Evolutionary conservation across 2,797 vertebrate species (phyloP), one percentile per base, ranked within the genome.

Genomic region (Anableps anableps): DNA sequence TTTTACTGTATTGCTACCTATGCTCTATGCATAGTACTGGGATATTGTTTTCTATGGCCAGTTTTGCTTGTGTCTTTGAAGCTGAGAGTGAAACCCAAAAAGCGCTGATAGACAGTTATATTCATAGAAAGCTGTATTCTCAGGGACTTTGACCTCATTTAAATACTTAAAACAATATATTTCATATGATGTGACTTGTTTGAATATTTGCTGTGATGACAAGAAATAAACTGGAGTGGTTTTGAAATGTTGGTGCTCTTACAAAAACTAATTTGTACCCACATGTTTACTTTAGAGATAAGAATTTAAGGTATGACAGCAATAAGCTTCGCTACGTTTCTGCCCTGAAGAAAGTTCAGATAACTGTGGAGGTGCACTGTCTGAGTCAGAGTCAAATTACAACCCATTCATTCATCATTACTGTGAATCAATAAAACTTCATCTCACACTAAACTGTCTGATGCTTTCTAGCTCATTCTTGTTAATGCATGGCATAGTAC

Each of bases 351-450:
- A 77, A 82, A 78, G 76, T 82, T 73, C 21, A 71, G 78, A 83
- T 86, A 73, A 85, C 80, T 88, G 82, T 85, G 85, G 89, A 88
- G 80, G 88, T 77, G 91, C 91, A 90, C 91, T 91, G 90, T 89
- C 90, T 88, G 80, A 88, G 81, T 89, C 80, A 86, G 77, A 86
- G 71, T 81, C 78, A 85, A 88, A 90, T 91, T 85, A 85, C 72
- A 85, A 89, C 82, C 72, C 87, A 88, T 91, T 91, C 92, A 93
- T 93, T 91, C 86, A 93, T 94, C 93, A 95, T 93, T 90, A 95
- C 95, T 96, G 95, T 96, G 95, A 96, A 95, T 95, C 93, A 95
- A 95, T 95, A 95, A 96, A 95, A 92, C 87, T 87, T 86, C 86
- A 90, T 92, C 92, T 92, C 88, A 91, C 83, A 89, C 86, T 80